phyloP scores from a whole-genome alignment of 2,113 vertebrate genomes.

The Pterocles orientalis region DNA sequence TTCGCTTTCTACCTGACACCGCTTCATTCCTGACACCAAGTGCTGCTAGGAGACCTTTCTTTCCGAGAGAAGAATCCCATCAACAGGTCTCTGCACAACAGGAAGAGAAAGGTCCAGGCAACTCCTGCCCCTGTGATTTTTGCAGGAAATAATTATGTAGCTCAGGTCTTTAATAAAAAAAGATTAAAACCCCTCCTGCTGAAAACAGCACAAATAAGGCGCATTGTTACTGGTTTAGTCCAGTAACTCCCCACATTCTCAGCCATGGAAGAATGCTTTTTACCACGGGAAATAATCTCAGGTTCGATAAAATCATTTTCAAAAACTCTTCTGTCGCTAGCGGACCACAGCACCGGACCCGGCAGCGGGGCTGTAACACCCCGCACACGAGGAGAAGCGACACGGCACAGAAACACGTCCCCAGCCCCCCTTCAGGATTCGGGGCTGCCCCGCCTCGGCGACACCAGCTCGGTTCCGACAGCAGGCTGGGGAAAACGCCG shows the following conservation, averaged over 20 bases:
- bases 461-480: no score
- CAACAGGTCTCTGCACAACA: background rate
- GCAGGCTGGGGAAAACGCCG: no score
- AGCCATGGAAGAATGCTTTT: background rate
- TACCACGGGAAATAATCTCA: background rate
- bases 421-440: no score
- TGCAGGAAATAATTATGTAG: background rate
- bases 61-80: background rate
- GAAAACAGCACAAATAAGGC: background rate
- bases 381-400: fast-evolving
- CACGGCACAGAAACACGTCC: fast-evolving
- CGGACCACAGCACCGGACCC: fast-evolving
- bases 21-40: background rate
- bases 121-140: background rate
- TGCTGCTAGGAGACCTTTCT: background rate
- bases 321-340: background rate
- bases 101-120: background rate
- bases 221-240: fast-evolving
- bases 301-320: background rate
- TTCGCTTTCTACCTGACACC: background rate
- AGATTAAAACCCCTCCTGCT: background rate
- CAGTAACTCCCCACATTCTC: fast-evolving
- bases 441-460: fast-evolving
- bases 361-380: background rate
- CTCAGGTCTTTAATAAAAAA: background rate